Base-by-base conservation (phyloP, 1,140 invertebrate genomes). In the Steinernema feltiae region DNA sequence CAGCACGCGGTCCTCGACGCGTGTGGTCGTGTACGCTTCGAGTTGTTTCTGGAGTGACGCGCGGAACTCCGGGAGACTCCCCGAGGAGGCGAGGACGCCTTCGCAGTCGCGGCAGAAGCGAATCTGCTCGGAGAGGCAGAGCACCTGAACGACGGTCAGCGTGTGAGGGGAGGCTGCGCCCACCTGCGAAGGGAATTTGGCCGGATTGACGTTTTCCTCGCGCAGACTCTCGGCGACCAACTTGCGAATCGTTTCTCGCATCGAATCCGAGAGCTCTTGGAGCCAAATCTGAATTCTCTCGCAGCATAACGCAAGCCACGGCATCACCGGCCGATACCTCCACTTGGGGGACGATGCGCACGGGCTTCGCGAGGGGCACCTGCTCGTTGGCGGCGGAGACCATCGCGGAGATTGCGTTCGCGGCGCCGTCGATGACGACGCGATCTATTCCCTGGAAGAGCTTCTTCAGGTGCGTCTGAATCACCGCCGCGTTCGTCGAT, bases 381-480 rank as follows among this genome's bases (percentile, higher is more conserved):
- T 91, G 87, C 90, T 97, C 93, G 77, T 93, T 91, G 88, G 97
- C 91, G 46, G 92, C 84, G 73, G 94, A 93, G 84, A 91, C 89
- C 87, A 94, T 91, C 1, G 91, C 89, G 0, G 90, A 85, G 75
- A 95, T 94, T 69, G 90, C 90, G 41, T 90, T 83, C 53, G 87
- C 87, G 41, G 89, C 87, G 30, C 90, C 88, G 78, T 91, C 90
- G 85, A 92, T 92, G 48, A 90, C 86, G 2, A 95, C 91, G 72
- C 87, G 90, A 82, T 92, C 89, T 73, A 97, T 92, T 1, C 96
- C 96, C 73, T 97, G 97, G 88, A 99, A 99, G 94, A 99, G 98
- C 89, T 99, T 99, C 88, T 99, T 99, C 89, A 99, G 98, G 88
- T 99, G 97, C 86, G 98, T 98, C 86, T 99, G 97, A 7, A 99